A percentile compares a stretch with the other conserved stretches of the same genome.
phyloP scores from a whole-genome alignment of 1,140 invertebrate species.

The Phthorimaea operculella region DNA sequence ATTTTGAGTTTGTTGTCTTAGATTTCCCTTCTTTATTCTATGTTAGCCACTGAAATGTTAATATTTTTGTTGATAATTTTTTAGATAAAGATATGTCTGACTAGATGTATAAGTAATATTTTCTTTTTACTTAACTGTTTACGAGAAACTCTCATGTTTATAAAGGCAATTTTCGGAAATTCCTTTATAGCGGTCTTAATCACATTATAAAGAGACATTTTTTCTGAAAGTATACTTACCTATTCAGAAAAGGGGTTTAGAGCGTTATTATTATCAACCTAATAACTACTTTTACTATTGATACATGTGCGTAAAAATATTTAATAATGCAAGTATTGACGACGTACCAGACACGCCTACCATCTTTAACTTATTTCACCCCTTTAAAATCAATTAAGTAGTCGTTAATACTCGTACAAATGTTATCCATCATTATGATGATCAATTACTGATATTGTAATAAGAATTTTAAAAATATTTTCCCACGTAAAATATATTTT shows the following conservation, averaged over 20 bases:
- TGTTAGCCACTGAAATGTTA: too few relatives aligned
- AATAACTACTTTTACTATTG: slow-evolving; percentile 7
- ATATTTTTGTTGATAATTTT: too few relatives aligned
- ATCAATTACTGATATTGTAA: slow-evolving; percentile 15
- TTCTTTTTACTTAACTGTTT: too few relatives aligned
- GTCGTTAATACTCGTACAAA: slow-evolving; percentile 23
- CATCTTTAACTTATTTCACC: slow-evolving; percentile 21
- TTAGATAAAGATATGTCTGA: too few relatives aligned
- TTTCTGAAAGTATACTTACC: slow-evolving; percentile 23
- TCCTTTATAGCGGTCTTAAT: too few relatives aligned
- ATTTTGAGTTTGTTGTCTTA: too few relatives aligned
- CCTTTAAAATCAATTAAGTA: slow-evolving; percentile 46
- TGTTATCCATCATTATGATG: slow-evolving; percentile 43
- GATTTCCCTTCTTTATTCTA: too few relatives aligned
- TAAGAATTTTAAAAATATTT: not conserved
- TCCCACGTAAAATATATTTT: not conserved
- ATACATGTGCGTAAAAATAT: too few relatives aligned
- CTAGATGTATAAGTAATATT: too few relatives aligned
- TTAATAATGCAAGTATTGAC: slow-evolving; percentile 18
- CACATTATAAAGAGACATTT: slow-evolving; percentile 30
- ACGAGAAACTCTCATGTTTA: too few relatives aligned
- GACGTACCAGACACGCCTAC: slow-evolving; percentile 43
- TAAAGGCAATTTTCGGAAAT: too few relatives aligned
- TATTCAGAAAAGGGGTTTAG: slow-evolving; percentile 33
- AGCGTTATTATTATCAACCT: slow-evolving; percentile 47